phyloP scores from a whole-genome alignment of 2,113 vertebrate species.

The Strigops habroptila region DNA sequence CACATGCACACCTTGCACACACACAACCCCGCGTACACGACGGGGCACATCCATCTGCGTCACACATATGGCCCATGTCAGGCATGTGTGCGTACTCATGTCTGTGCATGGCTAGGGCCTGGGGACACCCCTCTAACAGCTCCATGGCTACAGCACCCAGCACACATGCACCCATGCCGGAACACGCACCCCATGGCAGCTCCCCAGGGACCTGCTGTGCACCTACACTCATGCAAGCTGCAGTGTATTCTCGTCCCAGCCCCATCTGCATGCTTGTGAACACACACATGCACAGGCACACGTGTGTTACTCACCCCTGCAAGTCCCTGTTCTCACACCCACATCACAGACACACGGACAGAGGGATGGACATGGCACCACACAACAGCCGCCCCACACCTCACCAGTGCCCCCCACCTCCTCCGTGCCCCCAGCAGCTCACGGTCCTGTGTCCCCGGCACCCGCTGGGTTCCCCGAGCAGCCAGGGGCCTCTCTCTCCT shows the following conservation, averaged over 20 bases:
- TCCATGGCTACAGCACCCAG: not conserved
- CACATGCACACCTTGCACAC: fast-evolving
- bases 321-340: not conserved
- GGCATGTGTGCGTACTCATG: fast-evolving
- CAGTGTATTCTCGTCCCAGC: not conserved
- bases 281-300: not conserved
- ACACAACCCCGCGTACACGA: fast-evolving
- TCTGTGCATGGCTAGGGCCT: fast-evolving
- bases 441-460: fast-evolving
- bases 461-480: not conserved
- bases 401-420: not conserved
- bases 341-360: not conserved
- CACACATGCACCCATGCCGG: fast-evolving
- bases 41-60: not conserved
- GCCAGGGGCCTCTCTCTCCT: not conserved
- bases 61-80: not conserved
- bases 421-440: not conserved
- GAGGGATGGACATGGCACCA: not conserved
- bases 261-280: not conserved
- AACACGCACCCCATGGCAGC: not conserved
- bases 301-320: fast-evolving
- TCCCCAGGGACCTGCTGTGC: not conserved
- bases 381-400: not conserved
- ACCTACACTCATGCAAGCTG: fast-evolving
- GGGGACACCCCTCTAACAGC: not conserved